Conservation (phyloP, 2,888 invertebrate species). For the Lumbricus terrestris region DNA sequence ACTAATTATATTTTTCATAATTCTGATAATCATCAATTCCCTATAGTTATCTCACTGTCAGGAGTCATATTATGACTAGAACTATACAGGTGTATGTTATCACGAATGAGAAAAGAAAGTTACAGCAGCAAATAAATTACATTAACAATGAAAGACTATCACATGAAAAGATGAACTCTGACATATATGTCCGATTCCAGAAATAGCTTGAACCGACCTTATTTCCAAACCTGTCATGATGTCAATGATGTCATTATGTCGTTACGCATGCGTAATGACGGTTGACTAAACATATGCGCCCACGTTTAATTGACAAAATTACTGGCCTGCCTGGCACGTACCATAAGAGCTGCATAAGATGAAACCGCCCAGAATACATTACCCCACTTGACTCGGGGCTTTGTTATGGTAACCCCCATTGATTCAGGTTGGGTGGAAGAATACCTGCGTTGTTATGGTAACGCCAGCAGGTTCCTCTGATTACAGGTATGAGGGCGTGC, state of each 20-base stretch:
- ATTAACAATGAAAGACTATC: neutral
- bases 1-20: too few species aligned
- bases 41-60: too few species aligned
- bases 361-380: neutral
- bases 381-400: neutral
- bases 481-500: neutral
- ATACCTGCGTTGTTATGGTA: neutral
- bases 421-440: neutral
- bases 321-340: neutral
- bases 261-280: neutral
- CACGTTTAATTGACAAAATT: constrained; percentile 3
- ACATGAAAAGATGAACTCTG: neutral
- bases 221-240: neutral
- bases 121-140: neutral
- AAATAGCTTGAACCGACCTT: constrained; percentile 3
- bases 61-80: too few species aligned
- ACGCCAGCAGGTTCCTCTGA: neutral
- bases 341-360: neutral
- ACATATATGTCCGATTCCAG: neutral
- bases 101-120: too few species aligned
- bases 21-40: too few species aligned
- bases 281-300: neutral
- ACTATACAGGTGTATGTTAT: too few species aligned
- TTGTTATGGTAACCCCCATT: neutral
- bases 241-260: neutral